Conservation (phyloP, 53 echinoderm and acorn worm species). For the Zoroaster sp. region DNA sequence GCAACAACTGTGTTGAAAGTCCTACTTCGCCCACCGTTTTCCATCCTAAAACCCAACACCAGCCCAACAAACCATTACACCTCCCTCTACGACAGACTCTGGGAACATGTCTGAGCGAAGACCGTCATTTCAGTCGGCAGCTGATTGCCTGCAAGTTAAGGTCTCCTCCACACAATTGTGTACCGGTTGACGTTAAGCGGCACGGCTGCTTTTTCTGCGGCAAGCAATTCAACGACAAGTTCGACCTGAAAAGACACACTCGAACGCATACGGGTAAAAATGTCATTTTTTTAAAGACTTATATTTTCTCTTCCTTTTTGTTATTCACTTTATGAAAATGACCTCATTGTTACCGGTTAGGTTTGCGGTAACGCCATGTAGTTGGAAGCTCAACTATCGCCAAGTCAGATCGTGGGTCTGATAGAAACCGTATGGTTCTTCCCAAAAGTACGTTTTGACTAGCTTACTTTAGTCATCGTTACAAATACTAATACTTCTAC, state of each 20-base stretch:
- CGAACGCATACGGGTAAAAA: slow-evolving; percentile 69
- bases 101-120: background rate
- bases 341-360: too few species aligned
- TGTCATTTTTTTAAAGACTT: too few species aligned
- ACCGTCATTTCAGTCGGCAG: background rate
- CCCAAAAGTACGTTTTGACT: too few species aligned
- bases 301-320: too few species aligned
- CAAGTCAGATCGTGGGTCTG: too few species aligned
- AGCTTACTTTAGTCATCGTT: too few species aligned
- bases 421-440: too few species aligned
- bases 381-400: too few species aligned
- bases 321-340: too few species aligned
- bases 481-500: too few species aligned
- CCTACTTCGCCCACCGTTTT: background rate
- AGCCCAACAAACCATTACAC: background rate
- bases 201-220: slow-evolving; percentile 57
- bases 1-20: too few species aligned
- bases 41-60: background rate
- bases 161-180: background rate
- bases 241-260: slow-evolving; percentile 68
- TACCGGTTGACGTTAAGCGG: background rate
- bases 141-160: slow-evolving; percentile 1
- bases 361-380: too few species aligned
- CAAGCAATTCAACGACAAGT: slow-evolving; percentile 74
- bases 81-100: background rate